A percentile compares a stretch with the other conserved stretches of the same genome.
Evolutionary conservation across 1,140 invertebrate genomes (phyloP).

Genomic region (Drosophila novamexicana): DNA sequence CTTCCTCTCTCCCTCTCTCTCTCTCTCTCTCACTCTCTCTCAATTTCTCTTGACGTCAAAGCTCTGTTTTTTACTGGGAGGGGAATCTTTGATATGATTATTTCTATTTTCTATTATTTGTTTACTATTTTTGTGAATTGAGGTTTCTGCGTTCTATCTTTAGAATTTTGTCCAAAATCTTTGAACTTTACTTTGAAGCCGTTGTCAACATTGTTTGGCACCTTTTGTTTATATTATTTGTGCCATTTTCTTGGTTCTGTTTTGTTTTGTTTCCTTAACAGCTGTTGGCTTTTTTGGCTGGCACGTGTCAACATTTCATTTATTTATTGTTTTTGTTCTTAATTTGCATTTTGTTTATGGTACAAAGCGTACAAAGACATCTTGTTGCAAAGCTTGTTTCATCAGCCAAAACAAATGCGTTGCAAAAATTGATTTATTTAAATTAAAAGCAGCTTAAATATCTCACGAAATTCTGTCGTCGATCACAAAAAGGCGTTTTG

Average conservation of each 20-base stretch:
- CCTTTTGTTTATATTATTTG: slow-evolving; percentile 43
- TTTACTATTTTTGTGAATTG: slow-evolving; percentile 15
- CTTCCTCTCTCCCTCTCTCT: background rate
- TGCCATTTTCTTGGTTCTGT: slow-evolving; percentile 29
- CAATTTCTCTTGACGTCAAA: slow-evolving; percentile 37
- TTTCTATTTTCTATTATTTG: slow-evolving; percentile 1
- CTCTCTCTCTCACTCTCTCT: slow-evolving; percentile 16
- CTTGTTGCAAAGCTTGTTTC: slow-evolving; percentile 27
- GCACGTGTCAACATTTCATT: slow-evolving; percentile 52
- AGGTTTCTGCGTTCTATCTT: slow-evolving; percentile 33
- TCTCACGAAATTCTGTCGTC: background rate
- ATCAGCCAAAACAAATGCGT: slow-evolving; percentile 25
- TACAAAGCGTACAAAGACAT: slow-evolving; percentile 10
- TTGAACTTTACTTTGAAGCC: slow-evolving; percentile 37
- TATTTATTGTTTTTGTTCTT: slow-evolving; percentile 47
- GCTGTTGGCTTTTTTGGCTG: slow-evolving; percentile 43
- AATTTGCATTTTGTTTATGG: slow-evolving; percentile 69
- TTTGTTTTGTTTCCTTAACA: slow-evolving; percentile 36
- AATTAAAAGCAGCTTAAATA: background rate
- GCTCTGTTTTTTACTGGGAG: background rate
- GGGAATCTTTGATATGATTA: slow-evolving; percentile 9
- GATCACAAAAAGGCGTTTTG: slow-evolving; percentile 12
- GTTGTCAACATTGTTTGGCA: slow-evolving; percentile 18
- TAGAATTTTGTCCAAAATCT: slow-evolving; percentile 35
- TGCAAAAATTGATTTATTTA: slow-evolving; percentile 7